Evolutionary conservation across 2,113 vertebrate species (phyloP), one percentile per base, ranked within the genome.

Genomic region (Miniopterus natalensis): DNA sequence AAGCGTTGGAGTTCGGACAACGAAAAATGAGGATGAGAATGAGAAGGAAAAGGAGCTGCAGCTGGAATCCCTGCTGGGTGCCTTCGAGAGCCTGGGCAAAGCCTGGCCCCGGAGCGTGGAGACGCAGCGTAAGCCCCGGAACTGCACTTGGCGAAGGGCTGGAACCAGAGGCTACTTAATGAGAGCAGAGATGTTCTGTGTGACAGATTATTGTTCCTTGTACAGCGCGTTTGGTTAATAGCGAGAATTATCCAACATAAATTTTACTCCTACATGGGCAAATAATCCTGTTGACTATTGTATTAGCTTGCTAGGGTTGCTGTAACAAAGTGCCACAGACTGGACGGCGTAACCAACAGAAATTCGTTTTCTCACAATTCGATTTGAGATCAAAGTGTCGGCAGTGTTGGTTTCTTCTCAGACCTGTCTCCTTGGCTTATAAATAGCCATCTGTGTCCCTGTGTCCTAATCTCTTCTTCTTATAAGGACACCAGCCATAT

Each of bases 41-140:
- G 97, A 95, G 84, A 99, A 99, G 93, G 99, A 99, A 97, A 99
- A 98, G 36, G 99, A 99, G 93, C 97, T 99, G 92, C 98, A 99
- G 96, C 99, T 99, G 65, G 99, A 99, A 84, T 99, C 98, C 74
- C 92, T 99, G 88, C 98, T 99, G 74, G 99, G 99, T 97, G 99
- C 99, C 96, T 99, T 99, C 0, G 99, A 99, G 97, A 99, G 99
- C 36, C 98, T 99, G 51, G 99, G 99, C 90, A 99, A 99, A 98
- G 97, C 99, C 55, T 99, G 99, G 99, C 99, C 99, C 0, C 98
- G 97, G 92, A 99, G 97, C 42, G 94, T 40, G 0, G 98, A 99
- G 83, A 99, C 99, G 5, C 99, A 99, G 71, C 97, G 99, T 99
- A 98, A 98, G 98, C 96, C 57, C 18, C 17, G 11, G 63, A 31